Evolutionary conservation across 37 sponge, comb jelly and placozoan genomes (phyloP).

Genomic region (Ianthella basta): DNA sequence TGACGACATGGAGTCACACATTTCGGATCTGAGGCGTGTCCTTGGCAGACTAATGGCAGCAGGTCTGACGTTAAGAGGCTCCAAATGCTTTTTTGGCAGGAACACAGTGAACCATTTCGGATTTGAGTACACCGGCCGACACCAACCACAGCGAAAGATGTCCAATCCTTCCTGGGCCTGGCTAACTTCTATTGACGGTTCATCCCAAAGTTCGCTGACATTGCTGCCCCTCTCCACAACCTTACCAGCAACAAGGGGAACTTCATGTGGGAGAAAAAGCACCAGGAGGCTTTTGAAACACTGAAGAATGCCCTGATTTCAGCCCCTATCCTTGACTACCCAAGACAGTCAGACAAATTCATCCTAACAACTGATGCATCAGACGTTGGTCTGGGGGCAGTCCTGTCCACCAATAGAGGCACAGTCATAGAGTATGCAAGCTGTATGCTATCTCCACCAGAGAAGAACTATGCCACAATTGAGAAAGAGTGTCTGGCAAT

Average conservation of each 20-base stretch:
- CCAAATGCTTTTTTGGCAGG: background rate
- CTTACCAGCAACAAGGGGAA: background rate
- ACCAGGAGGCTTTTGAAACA: constrained; percentile 14
- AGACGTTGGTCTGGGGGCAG: constrained; percentile 28
- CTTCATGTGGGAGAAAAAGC: background rate
- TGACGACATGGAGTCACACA: background rate
- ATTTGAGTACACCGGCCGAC: background rate
- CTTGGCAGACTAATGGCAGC: background rate
- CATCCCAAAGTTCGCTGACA: background rate
- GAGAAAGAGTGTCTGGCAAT: constrained; percentile 27
- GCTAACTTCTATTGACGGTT: background rate
- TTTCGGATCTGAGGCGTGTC: background rate
- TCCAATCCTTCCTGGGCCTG: background rate
- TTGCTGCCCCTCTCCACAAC: background rate
- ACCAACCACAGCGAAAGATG: background rate
- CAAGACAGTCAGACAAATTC: constrained; percentile 31
- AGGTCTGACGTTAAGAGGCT: too few relatives aligned
- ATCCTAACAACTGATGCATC: constrained; percentile 34
- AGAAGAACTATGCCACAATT: constrained; percentile 16
- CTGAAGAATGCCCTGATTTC: background rate
- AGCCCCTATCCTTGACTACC: background rate
- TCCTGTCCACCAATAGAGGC: constrained; percentile 12
- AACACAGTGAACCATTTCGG: background rate
- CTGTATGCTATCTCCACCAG: background rate
- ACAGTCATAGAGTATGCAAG: constrained; percentile 31